These are phyloP conservation scores for Rhynchophorus ferrugineus DNA, from an alignment of 1,140 invertebrate species.

Conservation along the genomic window DNA sequence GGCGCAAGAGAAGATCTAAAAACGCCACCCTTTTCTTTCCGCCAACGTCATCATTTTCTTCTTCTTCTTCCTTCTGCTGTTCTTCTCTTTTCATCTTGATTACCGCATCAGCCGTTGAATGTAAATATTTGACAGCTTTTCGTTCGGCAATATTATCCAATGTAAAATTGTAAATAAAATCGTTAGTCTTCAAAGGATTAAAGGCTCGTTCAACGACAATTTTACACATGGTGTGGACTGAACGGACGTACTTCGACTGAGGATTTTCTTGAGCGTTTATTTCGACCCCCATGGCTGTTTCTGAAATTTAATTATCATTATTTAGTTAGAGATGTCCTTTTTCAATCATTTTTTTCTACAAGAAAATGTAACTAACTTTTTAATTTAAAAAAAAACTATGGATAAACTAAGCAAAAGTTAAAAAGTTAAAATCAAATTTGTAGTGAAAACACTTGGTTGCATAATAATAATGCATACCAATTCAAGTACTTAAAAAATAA, in stretches of 20 bases:
- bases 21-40: constrained; percentile 58
- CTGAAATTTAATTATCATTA: constrained; percentile 33
- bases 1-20: constrained; percentile 62
- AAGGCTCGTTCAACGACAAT: constrained; percentile 40
- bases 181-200: constrained; percentile 34
- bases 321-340: too few species aligned
- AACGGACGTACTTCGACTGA: constrained; percentile 65
- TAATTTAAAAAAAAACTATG: background rate
- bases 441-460: too few species aligned
- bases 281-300: constrained; percentile 61
- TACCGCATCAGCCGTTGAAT: constrained; percentile 42
- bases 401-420: too few species aligned
- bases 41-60: constrained; percentile 23
- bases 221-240: constrained; percentile 52
- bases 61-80: constrained; percentile 15
- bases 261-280: constrained; percentile 60
- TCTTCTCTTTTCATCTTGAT: constrained; percentile 35
- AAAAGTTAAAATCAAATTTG: too few species aligned
- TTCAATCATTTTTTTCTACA: background rate
- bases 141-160: constrained; percentile 36
- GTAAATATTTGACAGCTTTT: constrained; percentile 43
- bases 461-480: too few species aligned
- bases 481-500: too few species aligned
- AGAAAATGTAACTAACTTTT: background rate
- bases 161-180: constrained; percentile 27